A percentile compares a stretch with the other conserved stretches of the same genome.
These are phyloP conservation scores for Adela reaumurella DNA, from an alignment of 2,888 invertebrate species.

Conservation along the genomic window DNA sequence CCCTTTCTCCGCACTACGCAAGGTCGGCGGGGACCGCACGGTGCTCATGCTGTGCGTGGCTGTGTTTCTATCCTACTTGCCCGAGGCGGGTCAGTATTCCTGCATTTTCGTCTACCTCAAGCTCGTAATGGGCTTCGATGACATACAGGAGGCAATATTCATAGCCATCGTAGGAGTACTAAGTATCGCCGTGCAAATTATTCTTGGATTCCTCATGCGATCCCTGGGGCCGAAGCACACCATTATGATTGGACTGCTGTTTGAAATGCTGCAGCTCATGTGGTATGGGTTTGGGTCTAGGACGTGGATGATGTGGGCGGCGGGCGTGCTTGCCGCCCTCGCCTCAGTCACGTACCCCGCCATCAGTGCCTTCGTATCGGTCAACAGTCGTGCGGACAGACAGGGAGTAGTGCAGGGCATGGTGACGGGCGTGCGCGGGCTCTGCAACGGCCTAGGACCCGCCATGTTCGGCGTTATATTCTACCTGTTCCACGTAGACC, in stretches of 20 bases:
- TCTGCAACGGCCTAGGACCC: constrained; percentile 97
- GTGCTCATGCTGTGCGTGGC: constrained; percentile 96
- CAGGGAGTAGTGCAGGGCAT: constrained; percentile 97
- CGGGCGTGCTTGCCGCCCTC: constrained; percentile 92
- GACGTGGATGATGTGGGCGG: constrained; percentile 99
- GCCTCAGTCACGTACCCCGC: constrained; percentile 98
- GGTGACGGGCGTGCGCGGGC: constrained; percentile 97
- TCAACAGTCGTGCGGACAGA: constrained; percentile 95
- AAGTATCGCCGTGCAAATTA: constrained; percentile 92
- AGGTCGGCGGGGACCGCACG: constrained; percentile 92
- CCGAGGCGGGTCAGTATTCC: constrained; percentile 98
- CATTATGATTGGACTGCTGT: constrained; percentile 93
- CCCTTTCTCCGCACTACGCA: constrained; percentile 89
- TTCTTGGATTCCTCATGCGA: constrained; percentile 76
- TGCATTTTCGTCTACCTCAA: constrained; percentile 99
- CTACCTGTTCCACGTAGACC: constrained; percentile 96
- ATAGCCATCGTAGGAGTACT: constrained; percentile 96
- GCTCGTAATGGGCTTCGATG: constrained; percentile 94
- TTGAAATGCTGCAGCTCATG: constrained; percentile 95
- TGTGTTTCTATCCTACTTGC: constrained; percentile 95
- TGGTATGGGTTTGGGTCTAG: constrained; percentile 97
- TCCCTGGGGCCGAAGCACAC: constrained; percentile 93
- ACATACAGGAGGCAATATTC: constrained; percentile 93
- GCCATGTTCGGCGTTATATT: constrained; percentile 98
- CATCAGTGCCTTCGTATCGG: constrained; percentile 96